These are phyloP conservation scores for Agelastica alni DNA, from an alignment of 2,888 invertebrate genomes.

Conservation along the genomic window DNA sequence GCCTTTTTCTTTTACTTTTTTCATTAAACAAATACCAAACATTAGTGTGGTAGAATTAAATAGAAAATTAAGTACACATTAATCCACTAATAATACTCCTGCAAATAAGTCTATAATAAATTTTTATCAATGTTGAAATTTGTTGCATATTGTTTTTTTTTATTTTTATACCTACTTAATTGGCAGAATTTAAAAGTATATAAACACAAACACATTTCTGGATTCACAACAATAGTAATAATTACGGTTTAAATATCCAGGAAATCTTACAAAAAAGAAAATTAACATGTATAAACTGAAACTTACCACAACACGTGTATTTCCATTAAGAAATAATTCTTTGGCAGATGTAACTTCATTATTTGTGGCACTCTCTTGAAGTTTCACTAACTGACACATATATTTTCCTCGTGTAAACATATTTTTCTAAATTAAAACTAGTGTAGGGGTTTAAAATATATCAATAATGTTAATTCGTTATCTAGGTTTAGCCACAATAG, in stretches of 20 bases:
- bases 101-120: constrained; percentile 1
- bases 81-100: constrained; percentile 5
- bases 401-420: not conserved
- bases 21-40: constrained; percentile 6
- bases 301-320: constrained; percentile 6
- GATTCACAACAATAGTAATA: constrained; percentile 2
- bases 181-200: constrained; percentile 9
- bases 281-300: constrained; percentile 3
- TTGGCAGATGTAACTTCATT: constrained; percentile 8
- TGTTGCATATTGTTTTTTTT: constrained; percentile 3
- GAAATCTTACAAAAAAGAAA: constrained; percentile 1
- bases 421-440: not conserved
- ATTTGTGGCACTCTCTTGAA: constrained; percentile 1
- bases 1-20: too few species aligned
- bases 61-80: constrained; percentile 2
- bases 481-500: not conserved
- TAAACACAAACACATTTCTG: constrained; percentile 3
- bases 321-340: too few species aligned
- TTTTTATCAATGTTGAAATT: constrained; percentile 7
- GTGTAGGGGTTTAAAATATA: not conserved
- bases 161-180: constrained; percentile 2
- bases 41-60: constrained; percentile 1
- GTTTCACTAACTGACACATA: not conserved
- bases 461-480: not conserved
- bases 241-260: not conserved